A percentile compares a stretch with the other conserved stretches of the same genome.
Evolutionary conservation across 2,888 invertebrate genomes (phyloP).

Genomic region (Chymomyza procnemis): DNA sequence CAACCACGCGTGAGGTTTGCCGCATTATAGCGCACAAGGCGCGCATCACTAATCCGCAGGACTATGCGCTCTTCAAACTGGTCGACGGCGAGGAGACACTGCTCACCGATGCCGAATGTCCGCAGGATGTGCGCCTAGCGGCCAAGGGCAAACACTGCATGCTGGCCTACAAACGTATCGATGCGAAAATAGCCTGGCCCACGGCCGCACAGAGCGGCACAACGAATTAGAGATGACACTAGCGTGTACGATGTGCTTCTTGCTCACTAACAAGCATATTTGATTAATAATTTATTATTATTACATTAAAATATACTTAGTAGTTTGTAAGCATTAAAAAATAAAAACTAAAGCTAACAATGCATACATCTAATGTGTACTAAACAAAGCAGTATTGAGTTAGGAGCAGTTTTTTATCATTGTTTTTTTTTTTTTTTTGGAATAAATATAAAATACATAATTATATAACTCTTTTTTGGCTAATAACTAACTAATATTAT

Average conservation of each 20-base stretch:
- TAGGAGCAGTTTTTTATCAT: slow-evolving; percentile 44
- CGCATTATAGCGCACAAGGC: slow-evolving; percentile 97
- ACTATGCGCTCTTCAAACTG: slow-evolving; percentile 94
- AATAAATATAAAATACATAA: slow-evolving; percentile 40
- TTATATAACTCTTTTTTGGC: not conserved
- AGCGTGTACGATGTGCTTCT: slow-evolving; percentile 20
- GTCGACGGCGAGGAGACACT: slow-evolving; percentile 95
- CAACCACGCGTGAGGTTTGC: slow-evolving; percentile 94
- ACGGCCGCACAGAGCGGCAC: slow-evolving; percentile 71
- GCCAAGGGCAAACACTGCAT: slow-evolving; percentile 90
- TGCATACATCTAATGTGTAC: slow-evolving; percentile 62
- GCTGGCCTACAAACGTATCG: slow-evolving; percentile 95
- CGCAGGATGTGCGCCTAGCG: slow-evolving; percentile 89
- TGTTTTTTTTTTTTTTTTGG: slow-evolving; percentile 36
- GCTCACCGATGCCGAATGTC: slow-evolving; percentile 92
- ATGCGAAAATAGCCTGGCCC: slow-evolving; percentile 98
- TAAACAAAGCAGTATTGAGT: slow-evolving; percentile 67
- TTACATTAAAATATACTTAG: slow-evolving; percentile 69
- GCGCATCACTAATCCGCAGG: slow-evolving; percentile 96
- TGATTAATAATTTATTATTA: slow-evolving; percentile 71
- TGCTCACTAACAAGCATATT: slow-evolving; percentile 66
- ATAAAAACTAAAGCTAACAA: slow-evolving; percentile 18
- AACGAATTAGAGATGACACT: slow-evolving; percentile 13
- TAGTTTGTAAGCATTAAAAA: slow-evolving; percentile 67
- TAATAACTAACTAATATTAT: slow-evolving; percentile 5